Evolutionary conservation across 2,113 vertebrate genomes (phyloP), one percentile per base, ranked within the genome.

Genomic region (Edolisoma coerulescens): DNA sequence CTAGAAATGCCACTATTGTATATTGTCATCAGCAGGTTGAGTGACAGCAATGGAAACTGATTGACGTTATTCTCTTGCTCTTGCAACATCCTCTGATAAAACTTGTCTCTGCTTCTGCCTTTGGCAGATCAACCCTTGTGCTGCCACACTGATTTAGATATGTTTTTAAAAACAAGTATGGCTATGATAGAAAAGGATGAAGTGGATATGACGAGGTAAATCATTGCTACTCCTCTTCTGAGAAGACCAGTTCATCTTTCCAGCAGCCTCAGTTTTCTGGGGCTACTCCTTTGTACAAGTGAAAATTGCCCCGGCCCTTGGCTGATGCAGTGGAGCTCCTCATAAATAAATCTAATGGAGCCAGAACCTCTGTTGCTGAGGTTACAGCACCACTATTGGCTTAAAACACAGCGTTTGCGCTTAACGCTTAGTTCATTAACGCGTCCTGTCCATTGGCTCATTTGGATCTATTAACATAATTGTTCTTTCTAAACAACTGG

Each of bases 401-500:
- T 97, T 96, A 96, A 97, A 98, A 93, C 95, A 90, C 91, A 95
- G 73, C 6, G 49, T 84, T 97, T 84, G 90, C 19, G 33, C 96
- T 97, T 97, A 97, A 82, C 57, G 82, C 96, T 97, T 94, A 96
- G 94, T 97, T 97, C 97, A 97, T 97, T 97, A 96, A 84, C 82
- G 6, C 33, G 6, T 95, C 96, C 94, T 95, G 95, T 98, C 97
- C 95, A 85, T 97, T 97, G 98, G 96, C 95, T 97, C 33, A 1
- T 96, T 96, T 97, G 95, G 97, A 37, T 96, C 97, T 98, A 97
- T 98, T 98, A 98, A 98, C 96, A 89, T 98, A 98, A 98, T 98
- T 97, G 96, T 98, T 97, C 96, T 96, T 97, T 94, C 96, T 97
- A 96, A 97, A 96, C 95, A 98, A 98, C 96, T 97, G 97, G 96